Percentiles rank a stretch among this genome's conserved stretches.
Conservation (phyloP, 1,140 invertebrate species). For the Phocides pigmalion region DNA sequence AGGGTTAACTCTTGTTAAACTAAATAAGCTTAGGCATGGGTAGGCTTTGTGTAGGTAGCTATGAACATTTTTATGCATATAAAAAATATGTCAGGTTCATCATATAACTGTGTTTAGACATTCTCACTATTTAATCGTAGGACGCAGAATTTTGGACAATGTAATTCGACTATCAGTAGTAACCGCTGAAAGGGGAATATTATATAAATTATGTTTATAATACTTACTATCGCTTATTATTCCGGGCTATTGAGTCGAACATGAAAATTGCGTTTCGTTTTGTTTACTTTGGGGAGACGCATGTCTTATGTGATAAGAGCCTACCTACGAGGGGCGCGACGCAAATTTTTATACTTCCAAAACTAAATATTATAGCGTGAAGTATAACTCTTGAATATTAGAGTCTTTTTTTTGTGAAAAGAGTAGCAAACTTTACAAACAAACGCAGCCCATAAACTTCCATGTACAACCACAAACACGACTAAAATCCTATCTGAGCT, state of each 20-base stretch:
- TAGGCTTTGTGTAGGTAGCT: too few species aligned
- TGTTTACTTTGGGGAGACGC: constrained; percentile 69
- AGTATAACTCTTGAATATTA: constrained; percentile 52
- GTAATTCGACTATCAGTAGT: constrained; percentile 35
- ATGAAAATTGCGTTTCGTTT: constrained; percentile 78
- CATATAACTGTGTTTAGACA: too few species aligned
- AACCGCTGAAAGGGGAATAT: constrained; percentile 45
- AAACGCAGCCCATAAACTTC: too few species aligned
- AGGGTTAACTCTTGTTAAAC: too few species aligned
- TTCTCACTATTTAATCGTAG: too few species aligned
- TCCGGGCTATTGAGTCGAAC: constrained; percentile 80
- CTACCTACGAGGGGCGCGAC: constrained; percentile 35
- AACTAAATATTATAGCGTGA: constrained; percentile 55
- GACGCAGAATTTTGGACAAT: background rate
- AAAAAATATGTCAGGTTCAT: too few species aligned
- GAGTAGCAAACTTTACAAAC: too few species aligned
- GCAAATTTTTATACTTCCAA: constrained; percentile 51
- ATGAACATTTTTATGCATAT: too few species aligned
- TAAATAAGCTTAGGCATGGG: too few species aligned
- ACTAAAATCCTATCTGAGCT: too few species aligned
- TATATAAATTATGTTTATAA: constrained; percentile 58
- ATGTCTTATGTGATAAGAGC: constrained; percentile 37
- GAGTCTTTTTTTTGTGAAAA: too few species aligned
- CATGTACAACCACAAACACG: too few species aligned
- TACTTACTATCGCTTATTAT: constrained; percentile 80